Evolutionary conservation across 2,888 invertebrate genomes (phyloP).

Genomic region (Zootermopsis nevadensis): DNA sequence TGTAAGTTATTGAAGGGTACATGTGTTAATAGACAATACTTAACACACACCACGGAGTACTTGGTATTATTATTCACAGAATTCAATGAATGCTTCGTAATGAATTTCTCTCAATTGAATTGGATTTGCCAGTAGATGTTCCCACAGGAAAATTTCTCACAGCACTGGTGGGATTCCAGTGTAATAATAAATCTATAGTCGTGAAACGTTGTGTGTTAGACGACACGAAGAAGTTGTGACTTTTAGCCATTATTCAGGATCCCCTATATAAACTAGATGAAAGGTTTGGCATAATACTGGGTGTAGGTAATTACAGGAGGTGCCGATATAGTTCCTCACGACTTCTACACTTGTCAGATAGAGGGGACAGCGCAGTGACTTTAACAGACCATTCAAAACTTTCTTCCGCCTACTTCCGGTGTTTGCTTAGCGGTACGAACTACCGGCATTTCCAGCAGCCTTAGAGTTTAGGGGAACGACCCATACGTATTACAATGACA

Average conservation of each 20-base stretch:
- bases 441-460: not conserved
- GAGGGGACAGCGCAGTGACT: not conserved
- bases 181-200: not conserved
- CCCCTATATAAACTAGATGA: not conserved
- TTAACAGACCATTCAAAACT: not conserved
- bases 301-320: not conserved
- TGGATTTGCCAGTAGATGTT: not conserved
- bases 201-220: too few species aligned
- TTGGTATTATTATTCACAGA: too few species aligned
- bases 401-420: slow-evolving; percentile 16
- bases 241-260: not conserved
- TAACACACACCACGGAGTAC: too few species aligned
- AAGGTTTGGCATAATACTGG: not conserved
- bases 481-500: not conserved
- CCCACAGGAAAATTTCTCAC: not conserved
- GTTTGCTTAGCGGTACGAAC: not conserved
- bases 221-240: too few species aligned
- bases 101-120: too few species aligned
- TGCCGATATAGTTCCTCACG: not conserved
- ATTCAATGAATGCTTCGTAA: too few species aligned
- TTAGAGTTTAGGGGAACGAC: not conserved
- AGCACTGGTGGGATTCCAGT: not conserved
- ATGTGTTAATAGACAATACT: too few species aligned
- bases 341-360: not conserved
- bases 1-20: too few species aligned